Evolutionary conservation across 2,113 vertebrate genomes (phyloP).

Genomic region (Hippocampus abdominalis): DNA sequence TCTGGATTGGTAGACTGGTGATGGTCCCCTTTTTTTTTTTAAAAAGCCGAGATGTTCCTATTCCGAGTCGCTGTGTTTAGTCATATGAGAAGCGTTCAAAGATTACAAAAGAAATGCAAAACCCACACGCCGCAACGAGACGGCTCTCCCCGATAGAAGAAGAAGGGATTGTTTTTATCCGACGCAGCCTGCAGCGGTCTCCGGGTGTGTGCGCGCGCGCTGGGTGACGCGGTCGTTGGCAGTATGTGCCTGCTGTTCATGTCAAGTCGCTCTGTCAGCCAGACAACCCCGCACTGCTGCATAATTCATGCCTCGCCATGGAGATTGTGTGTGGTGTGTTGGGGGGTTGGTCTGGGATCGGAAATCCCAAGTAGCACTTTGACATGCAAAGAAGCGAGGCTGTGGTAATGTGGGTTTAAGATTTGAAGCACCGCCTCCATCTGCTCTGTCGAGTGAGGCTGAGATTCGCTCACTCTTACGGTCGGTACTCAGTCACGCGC

Average conservation of each 20-base stretch:
- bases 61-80: neutral
- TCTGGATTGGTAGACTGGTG: no score
- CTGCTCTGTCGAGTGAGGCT: conserved; percentile 27
- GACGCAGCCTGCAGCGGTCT: conserved; percentile 19
- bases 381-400: conserved; percentile 53
- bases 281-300: conserved; percentile 62
- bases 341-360: conserved; percentile 30
- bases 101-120: neutral
- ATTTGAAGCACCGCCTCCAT: neutral
- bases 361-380: conserved; percentile 63
- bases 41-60: no score
- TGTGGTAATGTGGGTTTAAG: neutral
- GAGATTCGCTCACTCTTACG: neutral
- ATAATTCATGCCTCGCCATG: conserved; percentile 65
- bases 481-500: neutral
- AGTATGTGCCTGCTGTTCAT: conserved; percentile 60
- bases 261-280: conserved; percentile 58
- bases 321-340: conserved; percentile 35
- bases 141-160: neutral
- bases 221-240: conserved; percentile 42
- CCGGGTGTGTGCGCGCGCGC: conserved; percentile 4
- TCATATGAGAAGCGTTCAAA: neutral
- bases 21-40: no score
- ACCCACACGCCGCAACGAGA: neutral
- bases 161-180: conserved; percentile 43